Evolutionary conservation across 2,888 invertebrate genomes (phyloP).

Genomic region (Gerris lacustris): DNA sequence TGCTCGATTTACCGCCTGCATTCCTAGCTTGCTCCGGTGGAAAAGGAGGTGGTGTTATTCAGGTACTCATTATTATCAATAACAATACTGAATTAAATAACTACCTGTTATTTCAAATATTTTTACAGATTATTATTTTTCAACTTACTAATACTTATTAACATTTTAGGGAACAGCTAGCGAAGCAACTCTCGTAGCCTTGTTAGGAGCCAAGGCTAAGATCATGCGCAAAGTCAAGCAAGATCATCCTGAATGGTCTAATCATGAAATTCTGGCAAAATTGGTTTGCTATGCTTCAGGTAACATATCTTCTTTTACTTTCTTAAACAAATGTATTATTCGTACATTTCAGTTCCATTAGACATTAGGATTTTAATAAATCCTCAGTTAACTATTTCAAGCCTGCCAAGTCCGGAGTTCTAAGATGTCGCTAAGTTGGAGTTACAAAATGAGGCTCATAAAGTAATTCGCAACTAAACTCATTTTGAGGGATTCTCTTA

Average conservation of each 20-base stretch:
- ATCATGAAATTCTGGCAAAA: constrained; percentile 59
- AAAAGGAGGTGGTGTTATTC: constrained; percentile 74
- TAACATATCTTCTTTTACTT: constrained; percentile 38
- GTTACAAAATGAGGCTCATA: too few species aligned
- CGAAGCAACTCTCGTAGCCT: constrained; percentile 82
- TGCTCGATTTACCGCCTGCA: constrained; percentile 71
- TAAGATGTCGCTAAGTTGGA: too few species aligned
- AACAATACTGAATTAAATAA: neutral
- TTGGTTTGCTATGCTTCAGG: constrained; percentile 78
- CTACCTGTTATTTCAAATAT: neutral
- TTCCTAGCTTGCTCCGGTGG: constrained; percentile 71
- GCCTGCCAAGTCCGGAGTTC: too few species aligned
- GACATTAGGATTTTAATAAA: neutral
- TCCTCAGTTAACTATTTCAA: too few species aligned
- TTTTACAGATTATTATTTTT: too few species aligned
- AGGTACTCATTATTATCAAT: constrained; percentile 35
- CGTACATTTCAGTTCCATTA: too few species aligned
- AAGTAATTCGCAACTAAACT: too few species aligned
- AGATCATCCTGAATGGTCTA: constrained; percentile 61
- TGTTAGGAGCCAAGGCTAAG: constrained; percentile 77
- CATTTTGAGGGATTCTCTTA: too few species aligned
- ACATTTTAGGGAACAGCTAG: constrained; percentile 72
- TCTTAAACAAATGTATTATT: too few species aligned
- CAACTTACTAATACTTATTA: too few species aligned
- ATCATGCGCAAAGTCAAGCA: constrained; percentile 54